Percentiles rank a stretch among this genome's conserved stretches.
Conservation (phyloP, 2,113 vertebrate genomes). For the Siphamia tubifer region DNA sequence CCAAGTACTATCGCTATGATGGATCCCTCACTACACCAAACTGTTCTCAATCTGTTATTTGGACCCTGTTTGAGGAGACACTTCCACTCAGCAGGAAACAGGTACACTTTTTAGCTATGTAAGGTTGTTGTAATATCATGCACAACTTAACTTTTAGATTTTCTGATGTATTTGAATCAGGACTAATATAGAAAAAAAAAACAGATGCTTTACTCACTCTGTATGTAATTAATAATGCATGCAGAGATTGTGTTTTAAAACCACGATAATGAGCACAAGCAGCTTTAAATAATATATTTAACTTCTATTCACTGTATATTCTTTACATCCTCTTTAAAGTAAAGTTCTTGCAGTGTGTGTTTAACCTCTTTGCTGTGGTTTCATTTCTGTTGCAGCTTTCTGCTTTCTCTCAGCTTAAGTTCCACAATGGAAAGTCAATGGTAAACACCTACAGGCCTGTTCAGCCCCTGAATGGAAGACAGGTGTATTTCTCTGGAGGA, state of each 20-base stretch:
- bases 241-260: too few species aligned
- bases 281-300: too few species aligned
- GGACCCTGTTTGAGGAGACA: constrained; percentile 80
- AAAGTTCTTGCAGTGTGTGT: not conserved
- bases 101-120: constrained; percentile 71
- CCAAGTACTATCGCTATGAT: constrained; percentile 76
- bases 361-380: not conserved
- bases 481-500: constrained; percentile 62
- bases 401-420: constrained; percentile 59
- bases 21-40: constrained; percentile 85
- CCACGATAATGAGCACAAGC: too few species aligned
- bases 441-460: constrained; percentile 56
- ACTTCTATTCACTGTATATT: too few species aligned
- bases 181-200: too few species aligned
- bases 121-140: too few species aligned
- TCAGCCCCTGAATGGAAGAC: constrained; percentile 58
- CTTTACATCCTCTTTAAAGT: too few species aligned
- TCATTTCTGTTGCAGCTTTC: constrained; percentile 37
- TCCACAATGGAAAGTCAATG: constrained; percentile 53
- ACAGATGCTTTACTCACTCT: too few species aligned
- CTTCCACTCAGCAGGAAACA: constrained; percentile 76
- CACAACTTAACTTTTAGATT: too few species aligned
- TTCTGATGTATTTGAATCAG: too few species aligned
- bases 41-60: constrained; percentile 80
- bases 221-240: too few species aligned